Evolutionary conservation across 2,797 vertebrate species (phyloP), one percentile per base, ranked within the genome.

Genomic region (Phataginus tricuspis): DNA sequence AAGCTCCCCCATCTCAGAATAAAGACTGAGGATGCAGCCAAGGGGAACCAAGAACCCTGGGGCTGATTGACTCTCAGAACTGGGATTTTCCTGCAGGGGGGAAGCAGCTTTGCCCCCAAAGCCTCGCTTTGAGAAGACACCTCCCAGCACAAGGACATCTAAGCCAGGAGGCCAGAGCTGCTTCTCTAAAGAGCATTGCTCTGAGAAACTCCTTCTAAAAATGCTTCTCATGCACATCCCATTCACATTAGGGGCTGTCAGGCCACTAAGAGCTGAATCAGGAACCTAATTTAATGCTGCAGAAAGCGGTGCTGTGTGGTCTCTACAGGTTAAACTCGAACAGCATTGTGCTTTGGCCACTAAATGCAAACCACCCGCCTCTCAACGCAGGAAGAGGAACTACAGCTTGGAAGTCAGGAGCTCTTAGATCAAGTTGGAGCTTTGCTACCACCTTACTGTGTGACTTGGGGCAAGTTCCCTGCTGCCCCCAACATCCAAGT

Each of bases 141-240:
- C 86, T 90, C 88, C 82, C 53, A 61, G 88, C 39, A 9, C 64
- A 79, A 97, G 87, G 78, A 61, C 74, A 59, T 34, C 85, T 0
- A 19, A 39, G 83, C 64, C 53, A 21, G 45, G 23, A 21, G 45
- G 23, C 61, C 4, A 0, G 53, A 31, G 78, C 31, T 63, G 53
- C 79, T 90, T 63, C 83, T 11, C 68, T 42, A n/a, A 59, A 57
- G 34, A 59, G 34, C 53, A 2, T 0, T 4, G n/a, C 49, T 45
- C 64, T 5, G 5, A 91, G 53, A 89, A 77, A 34, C 9, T 49
- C 39, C 10, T 91, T 27, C 71, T 63, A 34, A 25, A 85, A 86
- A 34, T 1, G 15, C 68, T 90, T 92, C 53, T 34, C 16, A 8
- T 45, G 61, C 27, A 4, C 1, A 1, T 37, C 25, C 63, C 27